phyloP scores from a whole-genome alignment of 2,888 invertebrate species.

The Drosophila atripex region DNA sequence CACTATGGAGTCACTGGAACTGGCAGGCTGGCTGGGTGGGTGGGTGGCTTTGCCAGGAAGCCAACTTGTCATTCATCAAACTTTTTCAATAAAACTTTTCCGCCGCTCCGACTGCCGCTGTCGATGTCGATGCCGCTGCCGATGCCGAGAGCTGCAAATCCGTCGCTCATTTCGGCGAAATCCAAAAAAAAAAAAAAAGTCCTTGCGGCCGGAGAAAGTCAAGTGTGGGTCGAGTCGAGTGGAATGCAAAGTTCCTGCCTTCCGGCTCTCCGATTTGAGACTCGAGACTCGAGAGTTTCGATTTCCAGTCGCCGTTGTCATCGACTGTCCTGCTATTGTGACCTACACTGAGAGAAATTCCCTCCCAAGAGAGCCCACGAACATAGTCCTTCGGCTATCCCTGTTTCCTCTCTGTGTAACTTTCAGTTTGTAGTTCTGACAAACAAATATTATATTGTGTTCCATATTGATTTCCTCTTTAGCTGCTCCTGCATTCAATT shows the following conservation, averaged over 20 bases:
- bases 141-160: conserved; percentile 57
- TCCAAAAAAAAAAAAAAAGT: conserved; percentile 6
- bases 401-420: not conserved
- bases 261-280: conserved; percentile 11
- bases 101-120: conserved; percentile 38
- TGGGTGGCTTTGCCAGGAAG: conserved; percentile 19
- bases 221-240: conserved; percentile 2
- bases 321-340: conserved; percentile 10
- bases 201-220: conserved; percentile 12
- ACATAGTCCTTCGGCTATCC: no score
- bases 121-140: conserved; percentile 26
- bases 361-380: no score
- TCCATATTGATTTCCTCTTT: conserved; percentile 47
- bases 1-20: conserved; percentile 1
- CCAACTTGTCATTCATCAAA: conserved; percentile 73
- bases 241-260: conserved; percentile 44
- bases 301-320: conserved; percentile 29
- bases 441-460: conserved; percentile 51
- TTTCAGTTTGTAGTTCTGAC: conserved; percentile 23
- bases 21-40: no score
- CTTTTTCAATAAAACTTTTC: conserved; percentile 77
- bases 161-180: conserved; percentile 35
- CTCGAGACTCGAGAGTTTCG: conserved; percentile 37
- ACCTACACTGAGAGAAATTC: not conserved
- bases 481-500: conserved; percentile 40